Conservation (phyloP, 2,888 invertebrate species). For the Hypsopygia costalis region DNA sequence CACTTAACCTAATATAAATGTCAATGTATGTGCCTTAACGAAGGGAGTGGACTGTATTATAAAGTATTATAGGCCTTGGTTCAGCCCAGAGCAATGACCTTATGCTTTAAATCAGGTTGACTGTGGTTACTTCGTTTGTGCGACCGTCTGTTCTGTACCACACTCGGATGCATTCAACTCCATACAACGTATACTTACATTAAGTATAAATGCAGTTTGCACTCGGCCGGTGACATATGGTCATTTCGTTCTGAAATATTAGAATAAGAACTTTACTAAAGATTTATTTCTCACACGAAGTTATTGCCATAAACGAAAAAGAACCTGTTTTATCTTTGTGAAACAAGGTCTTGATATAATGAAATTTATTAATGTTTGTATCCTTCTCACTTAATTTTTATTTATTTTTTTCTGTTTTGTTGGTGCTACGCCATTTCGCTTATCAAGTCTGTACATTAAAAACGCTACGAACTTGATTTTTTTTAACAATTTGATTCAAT, state of each 20-base stretch:
- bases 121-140: conserved; percentile 49
- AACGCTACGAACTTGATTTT: too few species aligned
- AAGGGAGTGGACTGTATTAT: conserved; percentile 6
- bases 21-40: too few species aligned
- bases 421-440: too few species aligned
- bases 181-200: background rate
- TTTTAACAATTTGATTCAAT: too few species aligned
- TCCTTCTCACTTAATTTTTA: too few species aligned
- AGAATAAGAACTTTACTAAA: background rate
- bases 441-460: too few species aligned
- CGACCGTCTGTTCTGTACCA: conserved; percentile 36
- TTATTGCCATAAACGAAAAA: background rate
- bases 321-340: background rate
- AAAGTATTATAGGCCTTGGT: conserved; percentile 11
- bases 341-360: background rate
- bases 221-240: background rate
- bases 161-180: conserved; percentile 22
- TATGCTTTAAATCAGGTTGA: conserved; percentile 64
- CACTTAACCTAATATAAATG: too few species aligned
- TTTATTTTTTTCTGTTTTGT: too few species aligned
- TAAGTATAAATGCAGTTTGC: background rate
- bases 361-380: too few species aligned
- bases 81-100: conserved; percentile 44
- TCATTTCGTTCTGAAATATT: background rate
- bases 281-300: background rate